phyloP scores from a whole-genome alignment of 64 coral and sea anemone species.

The Actinia tenebrosa region DNA sequence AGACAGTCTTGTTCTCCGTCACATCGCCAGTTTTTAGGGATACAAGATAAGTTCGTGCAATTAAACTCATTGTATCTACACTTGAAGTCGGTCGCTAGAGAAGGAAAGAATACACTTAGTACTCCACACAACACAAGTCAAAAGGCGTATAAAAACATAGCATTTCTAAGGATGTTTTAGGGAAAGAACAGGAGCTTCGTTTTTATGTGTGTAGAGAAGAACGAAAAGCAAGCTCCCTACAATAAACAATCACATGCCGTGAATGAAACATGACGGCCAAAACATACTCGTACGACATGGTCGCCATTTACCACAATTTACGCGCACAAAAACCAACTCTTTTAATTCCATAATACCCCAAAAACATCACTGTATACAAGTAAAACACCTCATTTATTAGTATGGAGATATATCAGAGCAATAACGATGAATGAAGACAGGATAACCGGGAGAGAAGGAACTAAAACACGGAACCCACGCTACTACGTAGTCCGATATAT shows the following conservation, averaged over 20 bases:
- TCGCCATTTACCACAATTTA: not conserved
- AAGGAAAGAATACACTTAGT: constrained; percentile 6
- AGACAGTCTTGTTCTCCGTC: constrained; percentile 76
- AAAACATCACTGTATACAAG: not conserved
- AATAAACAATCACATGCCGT: not conserved
- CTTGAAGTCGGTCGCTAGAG: not conserved
- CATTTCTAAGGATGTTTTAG: not conserved
- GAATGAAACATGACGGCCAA: constrained; percentile 3
- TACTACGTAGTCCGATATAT: not conserved
- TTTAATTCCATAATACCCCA: not conserved
- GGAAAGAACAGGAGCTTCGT: not conserved
- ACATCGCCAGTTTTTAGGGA: constrained; percentile 54
- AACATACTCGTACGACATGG: constrained; percentile 1
- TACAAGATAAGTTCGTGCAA: constrained; percentile 45
- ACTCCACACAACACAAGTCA: not conserved
- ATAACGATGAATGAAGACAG: not conserved
- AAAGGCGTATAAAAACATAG: not conserved
- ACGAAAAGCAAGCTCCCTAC: not conserved
- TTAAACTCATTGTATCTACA: constrained; percentile 46
- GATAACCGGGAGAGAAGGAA: not conserved
- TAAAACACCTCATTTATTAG: not conserved
- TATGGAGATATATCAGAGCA: not conserved
- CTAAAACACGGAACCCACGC: constrained; percentile 2
- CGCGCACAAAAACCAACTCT: not conserved
- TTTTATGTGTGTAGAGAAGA: not conserved